These are phyloP conservation scores for Bovichtus variegatus DNA, from an alignment of 2,797 vertebrate genomes.

Conservation along the genomic window DNA sequence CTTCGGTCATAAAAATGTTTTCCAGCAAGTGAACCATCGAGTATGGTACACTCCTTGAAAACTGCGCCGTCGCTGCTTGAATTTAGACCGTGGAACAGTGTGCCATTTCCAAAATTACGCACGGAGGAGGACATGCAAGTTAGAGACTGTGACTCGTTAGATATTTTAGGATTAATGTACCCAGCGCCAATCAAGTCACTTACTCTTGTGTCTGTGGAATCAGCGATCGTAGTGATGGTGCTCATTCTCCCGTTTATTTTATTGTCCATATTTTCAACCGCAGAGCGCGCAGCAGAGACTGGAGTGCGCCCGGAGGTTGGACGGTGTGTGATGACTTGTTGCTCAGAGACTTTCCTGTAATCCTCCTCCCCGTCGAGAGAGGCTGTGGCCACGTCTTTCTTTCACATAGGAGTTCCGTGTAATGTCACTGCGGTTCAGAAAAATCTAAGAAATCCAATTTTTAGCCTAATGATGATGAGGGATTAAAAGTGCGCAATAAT, in stretches of 20 bases:
- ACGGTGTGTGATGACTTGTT: slow-evolving; percentile 25
- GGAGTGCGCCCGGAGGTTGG: slow-evolving; percentile 41
- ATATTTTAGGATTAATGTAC: slow-evolving; percentile 39
- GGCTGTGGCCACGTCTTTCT: slow-evolving; percentile 42
- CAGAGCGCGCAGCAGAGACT: slow-evolving; percentile 20
- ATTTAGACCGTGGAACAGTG: slow-evolving; percentile 49
- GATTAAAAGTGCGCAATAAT: background rate
- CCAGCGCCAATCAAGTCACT: slow-evolving; percentile 60
- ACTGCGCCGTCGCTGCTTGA: slow-evolving; percentile 39
- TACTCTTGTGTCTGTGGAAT: slow-evolving; percentile 61
- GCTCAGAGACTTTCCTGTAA: slow-evolving; percentile 50
- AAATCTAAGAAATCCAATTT: background rate
- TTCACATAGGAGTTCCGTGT: background rate
- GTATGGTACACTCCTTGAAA: slow-evolving; percentile 61
- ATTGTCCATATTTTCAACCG: slow-evolving; percentile 52
- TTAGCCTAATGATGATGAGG: background rate
- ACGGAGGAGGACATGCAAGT: slow-evolving; percentile 47
- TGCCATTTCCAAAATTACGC: slow-evolving; percentile 76
- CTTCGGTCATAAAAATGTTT: slow-evolving; percentile 65
- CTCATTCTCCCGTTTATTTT: slow-evolving; percentile 63
- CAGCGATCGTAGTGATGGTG: slow-evolving; percentile 33
- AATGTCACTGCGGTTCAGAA: background rate
- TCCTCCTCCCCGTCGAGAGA: slow-evolving; percentile 64
- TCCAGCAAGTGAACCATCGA: slow-evolving; percentile 37
- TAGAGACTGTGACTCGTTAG: slow-evolving; percentile 25